These are phyloP conservation scores for Corythaixoides concolor DNA, from an alignment of 2,113 vertebrate species.

Conservation along the genomic window DNA sequence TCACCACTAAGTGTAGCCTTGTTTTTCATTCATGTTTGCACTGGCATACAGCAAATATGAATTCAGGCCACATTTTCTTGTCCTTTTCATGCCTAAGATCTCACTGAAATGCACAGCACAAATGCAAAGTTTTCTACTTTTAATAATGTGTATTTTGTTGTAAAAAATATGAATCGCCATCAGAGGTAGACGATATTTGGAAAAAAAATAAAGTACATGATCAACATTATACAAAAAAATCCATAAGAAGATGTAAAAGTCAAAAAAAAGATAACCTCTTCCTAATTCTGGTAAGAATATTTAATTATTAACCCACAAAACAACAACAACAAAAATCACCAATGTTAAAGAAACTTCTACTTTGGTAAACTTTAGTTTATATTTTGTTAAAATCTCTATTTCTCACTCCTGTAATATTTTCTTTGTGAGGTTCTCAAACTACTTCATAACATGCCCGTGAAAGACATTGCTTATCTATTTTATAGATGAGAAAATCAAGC, in stretches of 20 bases:
- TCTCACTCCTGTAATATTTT: neutral
- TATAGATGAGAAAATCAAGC: slow-evolving; percentile 12
- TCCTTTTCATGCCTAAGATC: neutral
- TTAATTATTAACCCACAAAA: neutral
- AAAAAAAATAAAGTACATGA: neutral
- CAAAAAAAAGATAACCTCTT: neutral
- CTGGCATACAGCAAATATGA: neutral
- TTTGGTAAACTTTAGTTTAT: neutral
- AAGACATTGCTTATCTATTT: neutral
- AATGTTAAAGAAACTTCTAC: neutral
- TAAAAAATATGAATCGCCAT: neutral
- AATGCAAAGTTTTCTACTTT: neutral
- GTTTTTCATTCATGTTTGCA: neutral
- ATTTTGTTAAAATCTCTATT: neutral
- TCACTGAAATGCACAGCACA: neutral
- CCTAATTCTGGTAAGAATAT: neutral
- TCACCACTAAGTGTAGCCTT: neutral
- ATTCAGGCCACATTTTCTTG: neutral
- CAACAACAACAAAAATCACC: neutral
- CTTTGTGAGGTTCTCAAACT: neutral
- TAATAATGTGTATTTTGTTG: neutral
- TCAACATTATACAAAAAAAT: neutral
- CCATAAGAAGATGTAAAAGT: neutral
- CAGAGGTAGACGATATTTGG: neutral
- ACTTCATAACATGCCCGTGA: neutral